Evolutionary conservation across 2,113 vertebrate species (phyloP).

Genomic region (Chaetorhynchus papuensis): DNA sequence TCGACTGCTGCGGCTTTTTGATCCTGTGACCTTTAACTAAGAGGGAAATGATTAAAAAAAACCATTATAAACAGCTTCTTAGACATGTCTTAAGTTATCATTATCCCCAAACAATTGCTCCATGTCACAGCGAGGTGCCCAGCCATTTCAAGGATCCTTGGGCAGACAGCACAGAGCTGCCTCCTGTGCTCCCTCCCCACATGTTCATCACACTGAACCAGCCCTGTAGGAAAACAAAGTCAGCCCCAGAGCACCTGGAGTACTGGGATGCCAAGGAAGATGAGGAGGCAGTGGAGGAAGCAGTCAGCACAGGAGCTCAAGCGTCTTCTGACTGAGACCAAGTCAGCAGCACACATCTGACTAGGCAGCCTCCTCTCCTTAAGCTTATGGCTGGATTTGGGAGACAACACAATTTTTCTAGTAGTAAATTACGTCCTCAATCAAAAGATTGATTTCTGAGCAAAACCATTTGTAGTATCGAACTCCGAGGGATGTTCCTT

Average conservation of each 20-base stretch:
- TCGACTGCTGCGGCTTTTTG: neutral
- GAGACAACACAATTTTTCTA: neutral
- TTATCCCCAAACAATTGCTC: neutral
- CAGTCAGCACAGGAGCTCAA: neutral
- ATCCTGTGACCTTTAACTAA: neutral
- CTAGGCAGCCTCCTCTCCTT: neutral
- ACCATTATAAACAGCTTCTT: neutral
- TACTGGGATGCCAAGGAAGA: neutral
- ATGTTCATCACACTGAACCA: neutral
- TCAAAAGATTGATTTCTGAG: neutral
- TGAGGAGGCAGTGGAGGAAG: neutral
- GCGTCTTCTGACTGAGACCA: accelerated
- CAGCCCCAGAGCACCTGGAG: neutral
- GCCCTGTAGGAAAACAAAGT: neutral
- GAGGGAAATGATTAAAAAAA: neutral
- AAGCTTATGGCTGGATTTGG: neutral
- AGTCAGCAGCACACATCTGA: accelerated
- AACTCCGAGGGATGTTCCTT: accelerated
- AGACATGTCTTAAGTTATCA: neutral
- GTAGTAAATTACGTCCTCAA: neutral
- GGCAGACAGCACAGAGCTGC: neutral
- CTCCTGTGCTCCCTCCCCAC: accelerated
- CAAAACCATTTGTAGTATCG: neutral
- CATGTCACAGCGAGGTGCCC: neutral
- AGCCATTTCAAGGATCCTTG: neutral